A percentile compares a stretch with the other conserved stretches of the same genome.
Conservation (phyloP, 2,113 vertebrate species). For the Sapajus apella region DNA sequence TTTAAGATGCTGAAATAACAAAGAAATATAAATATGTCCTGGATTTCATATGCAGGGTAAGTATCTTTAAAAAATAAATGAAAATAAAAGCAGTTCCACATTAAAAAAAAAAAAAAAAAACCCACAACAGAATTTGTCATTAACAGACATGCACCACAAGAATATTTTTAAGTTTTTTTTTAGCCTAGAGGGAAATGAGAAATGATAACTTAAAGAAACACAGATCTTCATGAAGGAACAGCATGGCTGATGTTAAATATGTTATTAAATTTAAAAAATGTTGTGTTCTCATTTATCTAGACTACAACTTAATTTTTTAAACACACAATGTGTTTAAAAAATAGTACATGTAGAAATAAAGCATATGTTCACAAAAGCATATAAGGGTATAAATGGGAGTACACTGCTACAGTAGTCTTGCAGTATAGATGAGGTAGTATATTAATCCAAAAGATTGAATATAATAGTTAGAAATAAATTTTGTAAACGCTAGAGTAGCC, state of each 20-base stretch:
- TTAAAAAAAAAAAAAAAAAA: not conserved
- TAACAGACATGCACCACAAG: fast-evolving
- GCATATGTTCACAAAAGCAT: not conserved
- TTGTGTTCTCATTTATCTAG: not conserved
- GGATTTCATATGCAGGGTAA: not conserved
- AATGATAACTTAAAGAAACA: not conserved
- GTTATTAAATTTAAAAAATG: too few species aligned
- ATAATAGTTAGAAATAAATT: not conserved
- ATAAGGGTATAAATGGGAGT: not conserved
- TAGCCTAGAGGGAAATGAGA: not conserved
- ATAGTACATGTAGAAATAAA: not conserved
- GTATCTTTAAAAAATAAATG: not conserved
- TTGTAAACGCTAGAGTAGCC: fast-evolving
- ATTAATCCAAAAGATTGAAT: not conserved
- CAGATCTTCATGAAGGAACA: not conserved
- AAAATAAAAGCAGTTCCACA: not conserved
- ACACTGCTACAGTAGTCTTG: not conserved
- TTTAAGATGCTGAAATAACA: not conserved
- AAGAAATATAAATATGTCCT: not conserved
- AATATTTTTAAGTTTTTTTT: not conserved
- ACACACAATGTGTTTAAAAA: not conserved
- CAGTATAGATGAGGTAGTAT: not conserved
- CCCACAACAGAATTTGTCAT: not conserved
- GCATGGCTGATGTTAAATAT: not conserved
- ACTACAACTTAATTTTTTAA: not conserved